Conservation (phyloP, 2,113 vertebrate genomes). For the Bos javanicus region DNA sequence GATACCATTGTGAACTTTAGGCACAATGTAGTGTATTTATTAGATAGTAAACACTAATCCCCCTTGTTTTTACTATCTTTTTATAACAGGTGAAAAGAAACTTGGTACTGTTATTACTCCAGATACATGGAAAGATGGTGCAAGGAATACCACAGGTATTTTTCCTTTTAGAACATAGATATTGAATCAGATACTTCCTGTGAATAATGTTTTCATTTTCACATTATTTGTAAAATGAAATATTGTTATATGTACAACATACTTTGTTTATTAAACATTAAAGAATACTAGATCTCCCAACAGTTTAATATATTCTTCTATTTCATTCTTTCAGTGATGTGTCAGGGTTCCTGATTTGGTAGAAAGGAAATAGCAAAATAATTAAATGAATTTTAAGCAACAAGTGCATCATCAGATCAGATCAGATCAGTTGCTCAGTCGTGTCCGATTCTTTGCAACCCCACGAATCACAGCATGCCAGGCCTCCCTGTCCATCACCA, state of each 20-base stretch:
- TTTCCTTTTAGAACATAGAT: background rate
- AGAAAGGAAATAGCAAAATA: background rate
- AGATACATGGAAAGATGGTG: conserved; percentile 98
- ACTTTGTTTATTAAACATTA: background rate
- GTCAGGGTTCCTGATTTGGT: background rate
- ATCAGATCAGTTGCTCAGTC: no score
- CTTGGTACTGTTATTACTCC: conserved; percentile 97
- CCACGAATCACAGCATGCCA: no score
- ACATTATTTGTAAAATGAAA: conserved; percentile 6
- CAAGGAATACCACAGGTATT: conserved; percentile 96
- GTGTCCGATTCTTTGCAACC: no score
- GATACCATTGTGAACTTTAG: background rate
- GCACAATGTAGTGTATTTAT: background rate
- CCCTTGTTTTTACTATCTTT: background rate
- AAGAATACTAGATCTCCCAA: background rate
- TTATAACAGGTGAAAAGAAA: conserved; percentile 93
- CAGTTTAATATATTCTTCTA: background rate
- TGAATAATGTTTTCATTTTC: background rate
- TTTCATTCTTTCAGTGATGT: conserved; percentile 20
- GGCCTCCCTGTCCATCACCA: no score
- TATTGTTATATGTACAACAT: background rate
- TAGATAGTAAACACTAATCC: background rate
- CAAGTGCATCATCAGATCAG: background rate
- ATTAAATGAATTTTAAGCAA: conserved; percentile 3
- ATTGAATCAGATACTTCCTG: background rate